Conservation (phyloP, 2,888 invertebrate species). For the Ctenicera cuprea region DNA sequence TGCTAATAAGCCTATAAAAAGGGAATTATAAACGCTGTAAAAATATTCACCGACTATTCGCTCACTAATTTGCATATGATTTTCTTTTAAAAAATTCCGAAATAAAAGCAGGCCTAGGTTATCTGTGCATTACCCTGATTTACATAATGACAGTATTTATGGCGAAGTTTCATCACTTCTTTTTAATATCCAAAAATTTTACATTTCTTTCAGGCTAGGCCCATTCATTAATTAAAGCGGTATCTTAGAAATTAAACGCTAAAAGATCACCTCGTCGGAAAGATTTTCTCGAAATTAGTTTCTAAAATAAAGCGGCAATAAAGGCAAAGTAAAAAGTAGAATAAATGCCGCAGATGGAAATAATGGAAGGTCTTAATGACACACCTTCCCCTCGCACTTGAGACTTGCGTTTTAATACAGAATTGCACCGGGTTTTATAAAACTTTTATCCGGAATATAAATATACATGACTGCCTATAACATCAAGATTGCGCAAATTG, state of each 20-base stretch:
- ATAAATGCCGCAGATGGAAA: slow-evolving; percentile 72
- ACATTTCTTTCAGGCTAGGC: slow-evolving; percentile 33
- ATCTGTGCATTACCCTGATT: slow-evolving; percentile 67
- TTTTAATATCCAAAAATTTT: slow-evolving; percentile 46
- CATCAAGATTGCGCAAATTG: slow-evolving; percentile 71
- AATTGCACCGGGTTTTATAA: slow-evolving; percentile 69
- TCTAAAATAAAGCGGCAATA: slow-evolving; percentile 61
- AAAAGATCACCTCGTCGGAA: slow-evolving; percentile 39
- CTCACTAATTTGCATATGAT: slow-evolving; percentile 72
- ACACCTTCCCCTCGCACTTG: slow-evolving; percentile 57
- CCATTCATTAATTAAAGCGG: slow-evolving; percentile 47
- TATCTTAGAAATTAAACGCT: slow-evolving; percentile 40
- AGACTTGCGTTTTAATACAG: slow-evolving; percentile 68
- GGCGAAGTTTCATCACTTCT: slow-evolving; percentile 57
- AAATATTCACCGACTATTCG: slow-evolving; percentile 72
- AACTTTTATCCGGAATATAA: slow-evolving; percentile 69
- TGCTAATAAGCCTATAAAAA: slow-evolving; percentile 71
- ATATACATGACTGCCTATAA: slow-evolving; percentile 71
- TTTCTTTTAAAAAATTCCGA: slow-evolving; percentile 67
- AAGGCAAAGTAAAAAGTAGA: slow-evolving; percentile 68
- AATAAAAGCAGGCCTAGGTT: slow-evolving; percentile 67
- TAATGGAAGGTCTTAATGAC: slow-evolving; percentile 72
- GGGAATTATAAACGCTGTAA: slow-evolving; percentile 72
- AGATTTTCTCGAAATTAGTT: slow-evolving; percentile 46
- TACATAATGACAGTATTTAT: slow-evolving; percentile 70